Base-by-base conservation (phyloP, 2,888 invertebrate genomes). In the Lysandra bellargus region DNA sequence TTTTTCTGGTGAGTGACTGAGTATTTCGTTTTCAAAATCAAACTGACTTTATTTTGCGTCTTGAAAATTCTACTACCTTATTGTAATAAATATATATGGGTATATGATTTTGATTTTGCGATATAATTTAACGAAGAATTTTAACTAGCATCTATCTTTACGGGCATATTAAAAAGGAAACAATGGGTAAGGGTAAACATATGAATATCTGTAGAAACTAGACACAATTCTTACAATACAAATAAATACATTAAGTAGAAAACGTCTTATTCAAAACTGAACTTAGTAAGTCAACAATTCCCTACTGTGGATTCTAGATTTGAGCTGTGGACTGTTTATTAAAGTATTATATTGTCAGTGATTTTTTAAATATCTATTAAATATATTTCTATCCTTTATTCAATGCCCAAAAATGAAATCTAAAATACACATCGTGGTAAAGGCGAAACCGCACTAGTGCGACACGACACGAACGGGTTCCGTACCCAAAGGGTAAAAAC, bases 181-280 rank as follows among this genome's bases (percentile, higher is more conserved):
- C 30, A 12, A 23, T 64, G 2, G 3, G 49, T 9, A 12, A 64
- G 30, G 9, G 61, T 7, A 64, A 30, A 30, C 7, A 61, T 33
- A 14, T 69, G 30, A 69, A 30, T 33, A 33, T 4, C 23, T 33
- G 33, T 12, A 53, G 17, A 17, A 14, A 33, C 17, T 69, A 64
- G 30, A 64, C 7, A 64, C 30, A 23, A 64, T 9, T 33, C 12
- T 64, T 64, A 61, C 69, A 69, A 69, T 37, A 69, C 23, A n/a
- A 69, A 69, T 33, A 69, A 33, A 40, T 73, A 12, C 23, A 44
- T 40, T 44, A 44, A 40, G 74, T 74, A 74, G 74, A 74, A 74
- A 44, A 44, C 40, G 74, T 74, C 44, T 44, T 74, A 74, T 74
- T 74, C 44, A 74, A 74, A 69, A 69, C 69, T 69, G 69, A 69